Base-by-base conservation (phyloP, 92 coral and sea anemone species). In the Anthopleura xanthogrammica region DNA sequence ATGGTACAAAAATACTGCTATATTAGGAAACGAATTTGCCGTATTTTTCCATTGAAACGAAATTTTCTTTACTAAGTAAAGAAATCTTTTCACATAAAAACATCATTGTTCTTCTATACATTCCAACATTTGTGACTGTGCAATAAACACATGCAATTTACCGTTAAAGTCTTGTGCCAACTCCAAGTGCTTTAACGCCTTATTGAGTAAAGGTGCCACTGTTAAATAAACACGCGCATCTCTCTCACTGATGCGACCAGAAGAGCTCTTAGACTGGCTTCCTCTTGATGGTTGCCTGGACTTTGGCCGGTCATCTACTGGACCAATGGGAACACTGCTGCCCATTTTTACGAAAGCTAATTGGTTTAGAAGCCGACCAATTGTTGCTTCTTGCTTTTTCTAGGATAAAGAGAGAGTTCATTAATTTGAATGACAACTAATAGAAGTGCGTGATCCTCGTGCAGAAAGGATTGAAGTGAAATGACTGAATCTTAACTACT, bases 181-280 rank as follows among this genome's bases (percentile, higher is more conserved):
- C 65, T 93, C 87, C 93, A 94, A 82, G 71, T 91, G 95, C 60
- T 87, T 90, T 72, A 91, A 23, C 1, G 98, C 94, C 70, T 92
- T 94, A 55, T 92, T 87, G 85, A 95, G 77, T 77, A 92, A 88
- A 56, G 87, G 77, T 17, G 88, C 89, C 3, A 90, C 88, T 16
- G 89, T 80, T 68, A 82, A 83, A 41, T 87, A 80, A 17, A 85
- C 50, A 80, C 76, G 83, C n/a, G 79, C 68, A 19, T 71, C 86
- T 46, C 86, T 64, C 56, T 82, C 85, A 17, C 78, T 85, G 83
- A 80, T 82, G 48, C 80, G 89, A 50, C 82, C 88, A 9, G 90
- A 64, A 24, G 86, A 72, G 12, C 72, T 77, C 85, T 88, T 91
- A 12, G 92, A 84, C 74, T 90, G 91, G 39, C 93, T 86, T 2